phyloP scores from a whole-genome alignment of 2,888 invertebrate genomes.

The Spatulosminthurus flaviceps region DNA sequence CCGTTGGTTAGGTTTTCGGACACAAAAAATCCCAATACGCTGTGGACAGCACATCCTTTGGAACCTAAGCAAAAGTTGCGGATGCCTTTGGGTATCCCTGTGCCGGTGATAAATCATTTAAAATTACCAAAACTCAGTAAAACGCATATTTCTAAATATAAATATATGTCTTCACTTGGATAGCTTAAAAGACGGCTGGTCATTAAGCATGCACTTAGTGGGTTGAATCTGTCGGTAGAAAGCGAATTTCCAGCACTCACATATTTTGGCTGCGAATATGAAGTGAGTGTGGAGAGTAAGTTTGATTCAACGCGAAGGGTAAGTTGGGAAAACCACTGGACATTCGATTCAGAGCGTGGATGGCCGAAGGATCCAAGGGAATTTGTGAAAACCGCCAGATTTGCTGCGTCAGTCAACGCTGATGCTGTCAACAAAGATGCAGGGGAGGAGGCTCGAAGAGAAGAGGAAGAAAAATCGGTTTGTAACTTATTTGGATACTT shows the following conservation, averaged over 20 bases:
- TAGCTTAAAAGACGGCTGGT: constrained; percentile 43
- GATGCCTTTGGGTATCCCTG: constrained; percentile 58
- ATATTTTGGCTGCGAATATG: constrained; percentile 61
- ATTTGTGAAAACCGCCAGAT: constrained; percentile 51
- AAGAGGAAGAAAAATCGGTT: constrained; percentile 21
- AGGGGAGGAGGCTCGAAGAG: constrained; percentile 38
- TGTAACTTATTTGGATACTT: not conserved
- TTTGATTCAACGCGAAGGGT: constrained; percentile 47
- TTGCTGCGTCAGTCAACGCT: constrained; percentile 54
- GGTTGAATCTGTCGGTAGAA: constrained; percentile 57
- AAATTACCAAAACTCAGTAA: too few relatives aligned
- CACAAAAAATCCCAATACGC: constrained; percentile 55
- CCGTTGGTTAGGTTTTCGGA: constrained; percentile 61
- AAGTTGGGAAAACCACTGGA: constrained; percentile 58
- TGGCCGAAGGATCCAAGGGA: constrained; percentile 44
- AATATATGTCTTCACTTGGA: too few relatives aligned
- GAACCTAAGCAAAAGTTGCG: constrained; percentile 49
- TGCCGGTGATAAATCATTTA: constrained; percentile 49
- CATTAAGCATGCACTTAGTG: constrained; percentile 60
- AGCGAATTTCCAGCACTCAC: constrained; percentile 55
- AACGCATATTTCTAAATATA: too few relatives aligned
- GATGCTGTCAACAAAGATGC: constrained; percentile 52
- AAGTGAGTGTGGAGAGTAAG: constrained; percentile 59
- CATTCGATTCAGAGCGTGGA: constrained; percentile 57
- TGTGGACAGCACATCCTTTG: constrained; percentile 57